Evolutionary conservation across 2,888 invertebrate genomes (phyloP), one percentile per base, ranked within the genome.

Genomic region (Candidula unifasciata): DNA sequence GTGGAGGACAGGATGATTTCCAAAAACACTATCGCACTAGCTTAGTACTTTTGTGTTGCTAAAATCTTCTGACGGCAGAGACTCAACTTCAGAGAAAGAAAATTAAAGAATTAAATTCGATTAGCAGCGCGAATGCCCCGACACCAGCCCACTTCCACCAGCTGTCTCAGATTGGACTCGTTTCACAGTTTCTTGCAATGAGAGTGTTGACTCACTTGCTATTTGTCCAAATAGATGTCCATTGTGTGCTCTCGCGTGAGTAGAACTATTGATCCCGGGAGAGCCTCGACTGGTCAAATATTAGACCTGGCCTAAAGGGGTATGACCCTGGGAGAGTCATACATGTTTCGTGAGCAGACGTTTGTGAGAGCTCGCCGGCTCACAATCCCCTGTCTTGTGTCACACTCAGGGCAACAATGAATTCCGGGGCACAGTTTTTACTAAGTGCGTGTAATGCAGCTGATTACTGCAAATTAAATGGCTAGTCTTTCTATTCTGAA

Each of bases 211-310:
- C 83, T 83, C 83, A 74, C 74, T 79, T 54, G 44, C 83, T 79
- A 83, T 83, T 83, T 79, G 79, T 69, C 33, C 83, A 83, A 82
- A 83, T 79, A 83, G 83, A 83, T 83, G 83, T 73, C 73, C 83
- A 79, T 83, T 83, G 83, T 83, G 78, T 73, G 71, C 64, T 71
- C 69, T 79, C 83, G 52, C 60, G 44, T 44, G 79, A 78, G 78
- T 60, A 79, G 79, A 27, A 44, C 79, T 83, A 83, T 83, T 83
- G 83, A 83, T 83, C 83, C 64, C 73, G 0, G 16, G 71, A 37
- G 73, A 27, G 35, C 27, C 37, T 66, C 30, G 57, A 16, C 79
- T 83, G 79, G 79, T 83, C 79, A 83, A 83, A 83, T 80, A 83
- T 83, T 83, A 79, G 82, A 60, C 74, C n/a, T 74, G 64, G 71